These are phyloP conservation scores for Protobothrops flavoviridis DNA, from an alignment of 2,113 vertebrate species.

Conservation along the genomic window DNA sequence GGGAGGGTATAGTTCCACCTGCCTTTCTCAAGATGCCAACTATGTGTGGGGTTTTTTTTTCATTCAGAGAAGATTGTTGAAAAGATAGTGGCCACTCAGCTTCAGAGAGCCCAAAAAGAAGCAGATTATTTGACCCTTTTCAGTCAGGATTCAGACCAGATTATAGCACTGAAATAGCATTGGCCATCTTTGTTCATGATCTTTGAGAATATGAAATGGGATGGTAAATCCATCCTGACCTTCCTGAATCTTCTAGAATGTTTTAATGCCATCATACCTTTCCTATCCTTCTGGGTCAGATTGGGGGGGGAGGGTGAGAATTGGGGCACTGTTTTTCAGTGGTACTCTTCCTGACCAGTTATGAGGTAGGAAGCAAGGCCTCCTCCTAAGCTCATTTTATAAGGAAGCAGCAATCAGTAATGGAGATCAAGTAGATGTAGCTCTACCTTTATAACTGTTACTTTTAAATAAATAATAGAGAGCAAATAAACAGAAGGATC, in stretches of 20 bases:
- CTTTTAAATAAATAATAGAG: neutral
- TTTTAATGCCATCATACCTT: neutral
- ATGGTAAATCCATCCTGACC: neutral
- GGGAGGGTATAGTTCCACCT: neutral
- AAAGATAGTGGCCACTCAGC: neutral
- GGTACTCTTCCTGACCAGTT: neutral
- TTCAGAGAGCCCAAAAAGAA: neutral
- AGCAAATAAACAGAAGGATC: neutral
- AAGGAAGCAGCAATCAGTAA: neutral
- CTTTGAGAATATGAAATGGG: neutral
- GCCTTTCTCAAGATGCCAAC: neutral
- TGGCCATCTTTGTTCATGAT: neutral
- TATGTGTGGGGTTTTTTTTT: neutral
- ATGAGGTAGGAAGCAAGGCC: neutral
- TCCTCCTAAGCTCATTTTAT: neutral
- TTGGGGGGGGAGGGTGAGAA: neutral
- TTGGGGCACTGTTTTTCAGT: neutral
- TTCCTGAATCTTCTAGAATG: neutral
- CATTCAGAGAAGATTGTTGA: neutral
- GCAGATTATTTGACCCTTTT: neutral
- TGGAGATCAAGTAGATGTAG: neutral
- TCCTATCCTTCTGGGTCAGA: neutral
- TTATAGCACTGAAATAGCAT: neutral
- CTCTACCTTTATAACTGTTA: neutral
- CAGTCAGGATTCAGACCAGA: neutral